A percentile compares a stretch with the other conserved stretches of the same genome.
Evolutionary conservation across 2,113 vertebrate genomes (phyloP).

Genomic region (Phalacrocorax brasilianus): DNA sequence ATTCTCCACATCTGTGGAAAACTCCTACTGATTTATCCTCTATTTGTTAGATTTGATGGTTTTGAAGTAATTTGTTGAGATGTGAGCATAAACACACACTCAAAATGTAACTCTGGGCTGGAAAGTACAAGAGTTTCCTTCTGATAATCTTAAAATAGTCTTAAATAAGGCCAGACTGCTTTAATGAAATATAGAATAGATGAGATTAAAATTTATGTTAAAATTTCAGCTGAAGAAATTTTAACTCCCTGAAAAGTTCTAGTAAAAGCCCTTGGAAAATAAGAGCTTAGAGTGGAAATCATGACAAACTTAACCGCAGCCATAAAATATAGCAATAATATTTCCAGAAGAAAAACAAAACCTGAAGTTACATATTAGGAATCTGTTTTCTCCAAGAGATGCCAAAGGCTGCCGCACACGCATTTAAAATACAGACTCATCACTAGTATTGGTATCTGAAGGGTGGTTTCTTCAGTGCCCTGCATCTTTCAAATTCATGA

Average conservation of each 20-base stretch:
- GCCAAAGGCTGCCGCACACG: neutral
- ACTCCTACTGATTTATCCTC: neutral
- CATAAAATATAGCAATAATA: neutral
- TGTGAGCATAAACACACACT: neutral
- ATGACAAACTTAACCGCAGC: neutral
- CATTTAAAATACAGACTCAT: neutral
- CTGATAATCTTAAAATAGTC: neutral
- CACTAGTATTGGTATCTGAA: neutral
- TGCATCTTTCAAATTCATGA: neutral
- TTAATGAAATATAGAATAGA: neutral
- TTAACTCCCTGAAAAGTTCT: constrained; percentile 44
- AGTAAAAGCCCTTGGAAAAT: constrained; percentile 28
- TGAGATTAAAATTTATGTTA: neutral
- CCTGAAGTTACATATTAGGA: neutral
- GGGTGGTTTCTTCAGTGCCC: neutral
- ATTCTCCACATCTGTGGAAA: neutral
- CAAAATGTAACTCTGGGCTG: neutral
- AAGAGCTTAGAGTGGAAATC: neutral
- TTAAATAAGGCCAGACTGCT: neutral
- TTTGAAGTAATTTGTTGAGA: neutral
- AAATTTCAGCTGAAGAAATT: constrained; percentile 27
- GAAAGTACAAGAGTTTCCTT: neutral
- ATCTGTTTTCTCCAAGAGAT: neutral
- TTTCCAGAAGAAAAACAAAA: neutral
- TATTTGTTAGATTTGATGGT: neutral